Evolutionary conservation across 2,888 invertebrate genomes (phyloP).

Genomic region (Adineta ricciae): DNA sequence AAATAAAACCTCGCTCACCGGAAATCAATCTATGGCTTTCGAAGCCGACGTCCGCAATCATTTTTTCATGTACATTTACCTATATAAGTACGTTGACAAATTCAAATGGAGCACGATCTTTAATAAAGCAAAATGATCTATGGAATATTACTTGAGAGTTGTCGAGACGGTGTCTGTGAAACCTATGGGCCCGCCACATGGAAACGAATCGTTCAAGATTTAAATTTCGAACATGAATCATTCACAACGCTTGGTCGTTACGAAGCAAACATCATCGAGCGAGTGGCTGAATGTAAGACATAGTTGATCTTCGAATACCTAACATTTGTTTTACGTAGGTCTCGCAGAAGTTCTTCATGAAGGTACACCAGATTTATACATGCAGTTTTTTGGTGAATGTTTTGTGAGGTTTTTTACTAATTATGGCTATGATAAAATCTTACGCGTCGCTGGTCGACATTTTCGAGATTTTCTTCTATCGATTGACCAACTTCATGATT

Average conservation of each 20-base stretch:
- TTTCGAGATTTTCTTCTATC: slow-evolving; percentile 81
- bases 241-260: slow-evolving; percentile 8
- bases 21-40: neutral
- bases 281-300: slow-evolving; percentile 10
- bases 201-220: neutral
- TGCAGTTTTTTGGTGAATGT: slow-evolving; percentile 31
- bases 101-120: no score
- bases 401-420: slow-evolving; percentile 72
- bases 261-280: neutral
- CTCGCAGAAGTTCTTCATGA: neutral
- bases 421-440: slow-evolving; percentile 77
- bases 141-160: neutral
- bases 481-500: slow-evolving; percentile 80
- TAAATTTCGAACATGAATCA: slow-evolving; percentile 16
- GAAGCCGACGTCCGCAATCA: neutral
- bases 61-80: neutral
- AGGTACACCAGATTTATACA: slow-evolving; percentile 27
- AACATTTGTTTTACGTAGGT: neutral
- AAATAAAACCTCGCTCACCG: neutral
- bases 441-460: slow-evolving; percentile 74
- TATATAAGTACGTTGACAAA: neutral
- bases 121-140: neutral
- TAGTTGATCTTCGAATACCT: neutral
- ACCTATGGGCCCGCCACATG: neutral
- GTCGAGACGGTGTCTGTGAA: slow-evolving; percentile 1